phyloP scores from a whole-genome alignment of 2,113 vertebrate genomes.

The Alligator sinensis region DNA sequence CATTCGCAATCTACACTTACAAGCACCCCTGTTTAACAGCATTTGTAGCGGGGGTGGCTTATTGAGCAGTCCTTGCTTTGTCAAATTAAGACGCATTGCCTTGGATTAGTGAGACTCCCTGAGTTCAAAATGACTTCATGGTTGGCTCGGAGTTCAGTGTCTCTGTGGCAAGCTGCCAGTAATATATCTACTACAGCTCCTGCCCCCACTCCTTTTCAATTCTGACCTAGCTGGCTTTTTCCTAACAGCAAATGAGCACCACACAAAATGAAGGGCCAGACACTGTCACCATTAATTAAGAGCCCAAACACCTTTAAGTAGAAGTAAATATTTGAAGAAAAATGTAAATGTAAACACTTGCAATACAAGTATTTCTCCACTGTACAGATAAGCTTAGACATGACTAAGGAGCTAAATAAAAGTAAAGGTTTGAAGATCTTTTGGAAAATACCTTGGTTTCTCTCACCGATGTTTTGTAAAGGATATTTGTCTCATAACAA shows the following conservation, averaged over 20 bases:
- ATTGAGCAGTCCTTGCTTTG: constrained; percentile 83
- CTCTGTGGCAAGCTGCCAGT: constrained; percentile 81
- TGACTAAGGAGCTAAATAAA: constrained; percentile 19
- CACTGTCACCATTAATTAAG: constrained; percentile 74
- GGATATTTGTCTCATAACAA: constrained; percentile 74
- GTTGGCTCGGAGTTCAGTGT: constrained; percentile 80
- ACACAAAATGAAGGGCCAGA: constrained; percentile 59
- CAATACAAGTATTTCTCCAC: constrained; percentile 31
- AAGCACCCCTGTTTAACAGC: constrained; percentile 62
- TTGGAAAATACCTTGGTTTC: constrained; percentile 68
- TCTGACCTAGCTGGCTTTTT: constrained; percentile 75
- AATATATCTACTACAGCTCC: constrained; percentile 77
- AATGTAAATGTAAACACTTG: constrained; percentile 33
- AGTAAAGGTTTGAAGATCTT: constrained; percentile 68
- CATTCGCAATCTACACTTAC: constrained; percentile 72
- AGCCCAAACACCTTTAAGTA: constrained; percentile 59
- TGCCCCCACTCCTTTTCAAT: constrained; percentile 64
- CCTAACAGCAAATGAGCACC: constrained; percentile 66
- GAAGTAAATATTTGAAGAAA: constrained; percentile 73
- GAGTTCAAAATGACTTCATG: constrained; percentile 88
- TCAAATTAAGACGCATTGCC: constrained; percentile 85
- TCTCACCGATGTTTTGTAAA: constrained; percentile 74
- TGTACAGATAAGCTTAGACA: constrained; percentile 47
- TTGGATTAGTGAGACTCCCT: constrained; percentile 83
- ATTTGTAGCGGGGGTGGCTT: constrained; percentile 72